These are phyloP conservation scores for Miniopterus natalensis DNA, from an alignment of 2,113 vertebrate species.

Conservation along the genomic window DNA sequence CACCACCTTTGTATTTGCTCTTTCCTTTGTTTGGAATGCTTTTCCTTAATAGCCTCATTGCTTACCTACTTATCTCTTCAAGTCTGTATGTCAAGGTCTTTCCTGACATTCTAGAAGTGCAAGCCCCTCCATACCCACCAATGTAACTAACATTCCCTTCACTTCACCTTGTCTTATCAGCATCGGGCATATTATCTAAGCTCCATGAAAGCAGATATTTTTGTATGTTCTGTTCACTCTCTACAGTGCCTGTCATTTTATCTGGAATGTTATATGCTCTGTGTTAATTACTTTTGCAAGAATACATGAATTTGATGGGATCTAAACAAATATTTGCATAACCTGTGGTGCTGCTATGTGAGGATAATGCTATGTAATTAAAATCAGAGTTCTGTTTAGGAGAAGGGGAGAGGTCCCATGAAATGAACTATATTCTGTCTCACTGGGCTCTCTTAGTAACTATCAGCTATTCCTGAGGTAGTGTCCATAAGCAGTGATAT, in stretches of 20 bases:
- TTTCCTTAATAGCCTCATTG: background rate
- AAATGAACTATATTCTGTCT: background rate
- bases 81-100: background rate
- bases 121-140: background rate
- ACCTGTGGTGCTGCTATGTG: background rate
- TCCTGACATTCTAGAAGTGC: background rate
- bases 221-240: background rate
- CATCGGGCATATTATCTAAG: background rate
- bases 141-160: background rate
- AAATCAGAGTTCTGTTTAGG: background rate
- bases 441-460: background rate
- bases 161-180: background rate
- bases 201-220: background rate
- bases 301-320: background rate
- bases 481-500: rapidly evolving
- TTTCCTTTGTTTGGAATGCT: background rate
- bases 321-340: background rate
- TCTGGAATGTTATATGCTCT: background rate
- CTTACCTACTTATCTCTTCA: background rate
- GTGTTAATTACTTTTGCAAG: background rate
- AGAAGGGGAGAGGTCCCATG: background rate
- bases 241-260: background rate
- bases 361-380: background rate
- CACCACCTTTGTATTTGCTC: background rate
- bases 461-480: background rate